Conservation (phyloP, 2,113 vertebrate species). For the Heterotis niloticus region DNA sequence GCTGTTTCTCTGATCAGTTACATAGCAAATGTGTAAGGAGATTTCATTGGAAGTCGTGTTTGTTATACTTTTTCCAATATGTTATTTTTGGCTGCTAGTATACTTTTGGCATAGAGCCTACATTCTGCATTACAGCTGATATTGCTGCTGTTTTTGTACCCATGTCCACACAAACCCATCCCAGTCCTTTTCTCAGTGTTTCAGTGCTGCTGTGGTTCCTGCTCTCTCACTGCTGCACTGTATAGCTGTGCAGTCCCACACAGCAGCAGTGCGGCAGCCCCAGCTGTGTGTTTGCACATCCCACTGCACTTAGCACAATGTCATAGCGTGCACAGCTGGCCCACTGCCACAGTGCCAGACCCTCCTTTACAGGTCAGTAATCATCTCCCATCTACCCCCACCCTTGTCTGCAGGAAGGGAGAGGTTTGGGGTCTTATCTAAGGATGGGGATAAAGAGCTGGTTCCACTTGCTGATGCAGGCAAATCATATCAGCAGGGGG, state of each 20-base stretch:
- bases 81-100: too few relatives aligned
- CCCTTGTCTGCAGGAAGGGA: background rate
- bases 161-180: too few relatives aligned
- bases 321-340: slow-evolving; percentile 49
- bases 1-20: too few relatives aligned
- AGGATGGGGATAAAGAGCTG: background rate
- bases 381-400: slow-evolving; percentile 21
- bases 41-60: too few relatives aligned
- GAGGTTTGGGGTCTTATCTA: background rate
- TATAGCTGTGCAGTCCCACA: background rate
- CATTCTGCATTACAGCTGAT: background rate
- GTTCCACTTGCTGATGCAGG: background rate
- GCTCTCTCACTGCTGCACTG: background rate
- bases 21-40: too few relatives aligned
- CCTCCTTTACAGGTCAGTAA: slow-evolving; percentile 28
- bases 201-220: too few relatives aligned
- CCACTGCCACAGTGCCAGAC: slow-evolving; percentile 27
- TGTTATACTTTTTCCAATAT: too few relatives aligned
- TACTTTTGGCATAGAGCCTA: too few relatives aligned
- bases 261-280: slow-evolving; percentile 20
- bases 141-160: background rate
- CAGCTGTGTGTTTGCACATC: slow-evolving; percentile 32
- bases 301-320: slow-evolving; percentile 30
- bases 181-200: too few relatives aligned
- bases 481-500: background rate